Percentiles rank a stretch among this genome's conserved stretches.
Evolutionary conservation across 2,888 invertebrate species (phyloP).

Genomic region (Eretmocerus hayati): DNA sequence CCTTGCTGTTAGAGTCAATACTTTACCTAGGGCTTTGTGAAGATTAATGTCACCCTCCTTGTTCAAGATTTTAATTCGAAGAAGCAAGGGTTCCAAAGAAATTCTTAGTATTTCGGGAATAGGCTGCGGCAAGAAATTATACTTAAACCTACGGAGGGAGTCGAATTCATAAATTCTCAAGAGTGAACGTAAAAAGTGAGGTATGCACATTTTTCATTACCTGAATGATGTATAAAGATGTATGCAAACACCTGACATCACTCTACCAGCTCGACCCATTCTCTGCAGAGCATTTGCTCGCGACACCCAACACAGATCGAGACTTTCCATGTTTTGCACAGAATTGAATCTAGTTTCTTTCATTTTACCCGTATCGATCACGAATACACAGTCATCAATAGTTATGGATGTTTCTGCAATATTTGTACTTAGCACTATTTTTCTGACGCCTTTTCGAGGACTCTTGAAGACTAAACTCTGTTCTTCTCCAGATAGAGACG

Average conservation of each 20-base stretch:
- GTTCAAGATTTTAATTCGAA: constrained; percentile 68
- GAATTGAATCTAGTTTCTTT: constrained; percentile 79
- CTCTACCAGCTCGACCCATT: constrained; percentile 84
- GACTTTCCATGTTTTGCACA: constrained; percentile 78
- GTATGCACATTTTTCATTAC: too few species aligned
- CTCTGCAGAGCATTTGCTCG: constrained; percentile 85
- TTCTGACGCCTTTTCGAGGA: constrained; percentile 64
- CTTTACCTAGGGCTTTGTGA: constrained; percentile 51
- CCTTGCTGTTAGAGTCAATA: neutral
- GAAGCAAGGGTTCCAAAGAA: constrained; percentile 74
- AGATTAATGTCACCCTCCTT: constrained; percentile 42
- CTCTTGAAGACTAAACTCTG: constrained; percentile 70
- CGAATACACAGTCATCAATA: constrained; percentile 92
- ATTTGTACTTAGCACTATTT: constrained; percentile 84
- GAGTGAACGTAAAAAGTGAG: neutral
- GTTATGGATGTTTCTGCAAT: constrained; percentile 95
- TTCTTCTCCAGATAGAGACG: constrained; percentile 76
- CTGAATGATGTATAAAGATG: constrained; percentile 75
- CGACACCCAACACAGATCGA: constrained; percentile 86
- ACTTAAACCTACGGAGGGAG: too few species aligned
- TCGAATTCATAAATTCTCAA: too few species aligned
- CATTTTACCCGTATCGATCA: constrained; percentile 87
- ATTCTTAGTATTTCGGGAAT: constrained; percentile 86
- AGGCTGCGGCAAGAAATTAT: constrained; percentile 66
- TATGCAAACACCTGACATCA: constrained; percentile 79